Conservation (phyloP, 2,797 vertebrate genomes). For the Macrochelys suwanniensis region DNA sequence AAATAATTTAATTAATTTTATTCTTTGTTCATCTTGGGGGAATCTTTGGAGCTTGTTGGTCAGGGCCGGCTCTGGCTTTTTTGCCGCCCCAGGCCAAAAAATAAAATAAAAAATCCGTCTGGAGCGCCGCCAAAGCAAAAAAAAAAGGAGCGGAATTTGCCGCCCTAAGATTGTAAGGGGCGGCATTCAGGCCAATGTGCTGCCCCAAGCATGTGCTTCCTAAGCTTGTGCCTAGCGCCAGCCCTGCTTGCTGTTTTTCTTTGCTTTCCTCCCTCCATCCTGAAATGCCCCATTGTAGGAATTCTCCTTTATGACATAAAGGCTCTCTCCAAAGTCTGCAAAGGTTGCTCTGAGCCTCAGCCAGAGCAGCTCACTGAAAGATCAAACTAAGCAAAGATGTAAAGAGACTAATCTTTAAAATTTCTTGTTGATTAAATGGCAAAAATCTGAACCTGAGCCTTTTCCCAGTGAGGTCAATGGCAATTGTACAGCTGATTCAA, state of each 20-base stretch:
- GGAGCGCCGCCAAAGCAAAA: no score
- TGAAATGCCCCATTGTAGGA: accelerated
- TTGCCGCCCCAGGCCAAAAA: no score
- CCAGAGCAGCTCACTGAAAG: neutral
- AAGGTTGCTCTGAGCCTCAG: accelerated
- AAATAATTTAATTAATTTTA: conserved; percentile 30
- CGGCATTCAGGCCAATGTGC: no score
- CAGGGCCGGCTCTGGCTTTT: no score
- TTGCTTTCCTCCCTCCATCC: neutral
- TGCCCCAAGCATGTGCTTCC: no score
- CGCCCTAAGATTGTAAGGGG: no score
- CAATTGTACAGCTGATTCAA: conserved; percentile 28
- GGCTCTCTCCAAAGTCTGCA: neutral
- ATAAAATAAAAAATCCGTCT: no score
- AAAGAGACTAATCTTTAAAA: conserved; percentile 32
- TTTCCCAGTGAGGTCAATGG: neutral
- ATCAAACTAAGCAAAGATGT: conserved; percentile 40
- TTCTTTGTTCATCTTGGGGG: conserved; percentile 11
- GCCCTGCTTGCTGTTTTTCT: neutral
- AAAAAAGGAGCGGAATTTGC: no score
- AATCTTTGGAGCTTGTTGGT: neutral
- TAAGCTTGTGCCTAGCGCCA: no score
- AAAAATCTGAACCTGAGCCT: conserved; percentile 5
- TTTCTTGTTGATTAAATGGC: conserved; percentile 43
- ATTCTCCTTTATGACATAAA: neutral